phyloP scores from a whole-genome alignment of 2,113 vertebrate genomes.

The Daboia siamensis region DNA sequence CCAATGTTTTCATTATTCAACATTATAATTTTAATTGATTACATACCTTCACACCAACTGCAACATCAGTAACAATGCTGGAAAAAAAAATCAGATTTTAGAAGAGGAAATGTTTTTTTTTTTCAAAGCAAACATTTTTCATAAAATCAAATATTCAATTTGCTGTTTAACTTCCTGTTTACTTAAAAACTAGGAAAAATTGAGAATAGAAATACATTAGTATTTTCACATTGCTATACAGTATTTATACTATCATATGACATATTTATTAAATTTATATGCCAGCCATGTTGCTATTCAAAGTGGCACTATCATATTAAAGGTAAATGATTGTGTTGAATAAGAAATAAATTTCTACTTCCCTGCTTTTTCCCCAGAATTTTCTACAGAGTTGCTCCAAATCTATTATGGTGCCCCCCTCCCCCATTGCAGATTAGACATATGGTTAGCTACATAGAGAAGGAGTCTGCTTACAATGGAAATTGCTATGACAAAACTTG shows the following conservation, averaged over 20 bases:
- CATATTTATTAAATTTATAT: not conserved
- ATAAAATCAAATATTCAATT: slow-evolving; percentile 1
- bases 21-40: slow-evolving; percentile 43
- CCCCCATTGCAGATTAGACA: not conserved
- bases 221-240: not conserved
- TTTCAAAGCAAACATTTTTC: not conserved
- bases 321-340: not conserved
- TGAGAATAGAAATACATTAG: not conserved
- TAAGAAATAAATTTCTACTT: not conserved
- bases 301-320: not conserved
- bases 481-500: not conserved
- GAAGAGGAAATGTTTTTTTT: not conserved
- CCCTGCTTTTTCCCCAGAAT: not conserved
- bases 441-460: not conserved
- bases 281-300: not conserved
- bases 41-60: slow-evolving; percentile 96
- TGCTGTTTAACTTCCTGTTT: not conserved
- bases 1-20: slow-evolving; percentile 27
- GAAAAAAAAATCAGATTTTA: slow-evolving; percentile 56
- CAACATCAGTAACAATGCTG: slow-evolving; percentile 92
- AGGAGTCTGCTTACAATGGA: not conserved
- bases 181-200: not conserved
- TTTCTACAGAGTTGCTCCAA: not conserved
- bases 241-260: not conserved
- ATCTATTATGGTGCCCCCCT: not conserved